phyloP scores from a whole-genome alignment of 1,140 invertebrate genomes.

The Cydia strobilella region DNA sequence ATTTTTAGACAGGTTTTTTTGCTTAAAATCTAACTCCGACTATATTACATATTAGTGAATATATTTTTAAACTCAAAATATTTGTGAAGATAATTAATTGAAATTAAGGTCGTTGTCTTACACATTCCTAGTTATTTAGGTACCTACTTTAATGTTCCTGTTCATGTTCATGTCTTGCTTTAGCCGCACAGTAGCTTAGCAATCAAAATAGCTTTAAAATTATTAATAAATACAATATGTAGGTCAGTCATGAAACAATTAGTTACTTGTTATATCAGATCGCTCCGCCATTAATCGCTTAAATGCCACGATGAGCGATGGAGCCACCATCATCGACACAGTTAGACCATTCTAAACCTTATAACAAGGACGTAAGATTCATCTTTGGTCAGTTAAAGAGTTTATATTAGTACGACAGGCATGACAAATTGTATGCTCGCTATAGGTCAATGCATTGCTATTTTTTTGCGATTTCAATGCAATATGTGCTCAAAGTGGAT shows the following conservation, averaged over 20 bases:
- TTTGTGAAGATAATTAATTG: too few relatives aligned
- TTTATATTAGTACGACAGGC: neutral
- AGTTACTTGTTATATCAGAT: constrained; percentile 19
- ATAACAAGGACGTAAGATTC: neutral
- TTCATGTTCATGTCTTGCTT: neutral
- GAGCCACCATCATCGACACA: neutral
- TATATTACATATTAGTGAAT: too few relatives aligned
- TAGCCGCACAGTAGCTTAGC: neutral
- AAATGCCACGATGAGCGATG: constrained; percentile 26
- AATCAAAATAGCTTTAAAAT: neutral
- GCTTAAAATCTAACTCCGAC: too few relatives aligned
- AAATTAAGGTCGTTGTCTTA: neutral
- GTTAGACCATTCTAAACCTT: neutral
- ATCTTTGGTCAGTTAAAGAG: neutral
- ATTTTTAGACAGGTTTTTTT: too few relatives aligned
- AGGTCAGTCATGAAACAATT: constrained; percentile 17
- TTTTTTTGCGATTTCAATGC: neutral
- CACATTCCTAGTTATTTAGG: neutral
- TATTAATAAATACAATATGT: neutral
- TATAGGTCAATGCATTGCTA: neutral
- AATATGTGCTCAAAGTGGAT: neutral
- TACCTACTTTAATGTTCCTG: neutral
- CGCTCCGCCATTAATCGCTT: neutral
- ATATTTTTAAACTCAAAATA: too few relatives aligned
- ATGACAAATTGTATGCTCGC: neutral